These are phyloP conservation scores for Stegodyphus mimosarum DNA, from an alignment of 1,140 invertebrate species.

Conservation along the genomic window DNA sequence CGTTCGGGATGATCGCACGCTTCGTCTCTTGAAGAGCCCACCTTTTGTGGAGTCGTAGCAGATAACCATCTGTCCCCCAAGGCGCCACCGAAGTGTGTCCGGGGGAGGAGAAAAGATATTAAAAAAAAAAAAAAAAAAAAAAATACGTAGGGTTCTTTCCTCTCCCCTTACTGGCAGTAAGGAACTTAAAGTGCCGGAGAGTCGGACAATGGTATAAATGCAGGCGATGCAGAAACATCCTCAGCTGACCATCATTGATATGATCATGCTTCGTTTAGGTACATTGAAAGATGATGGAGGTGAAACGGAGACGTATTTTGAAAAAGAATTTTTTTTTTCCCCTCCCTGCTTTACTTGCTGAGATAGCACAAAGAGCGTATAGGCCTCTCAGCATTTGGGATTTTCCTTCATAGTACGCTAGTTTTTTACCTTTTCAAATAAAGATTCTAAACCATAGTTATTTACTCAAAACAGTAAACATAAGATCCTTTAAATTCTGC, in stretches of 20 bases:
- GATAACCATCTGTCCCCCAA: background rate
- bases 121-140: background rate
- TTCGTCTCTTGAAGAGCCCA: too few species aligned
- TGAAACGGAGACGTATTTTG: background rate
- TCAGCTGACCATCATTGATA: slow-evolving; percentile 26
- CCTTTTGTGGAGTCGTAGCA: too few species aligned
- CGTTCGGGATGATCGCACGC: too few species aligned
- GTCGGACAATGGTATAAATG: slow-evolving; percentile 44
- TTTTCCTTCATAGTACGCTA: too few species aligned
- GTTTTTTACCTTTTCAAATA: too few species aligned
- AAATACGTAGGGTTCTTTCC: background rate
- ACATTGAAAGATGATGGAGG: slow-evolving; percentile 7
- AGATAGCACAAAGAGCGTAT: too few species aligned
- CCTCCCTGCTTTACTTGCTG: too few species aligned
- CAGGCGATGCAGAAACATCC: slow-evolving; percentile 44
- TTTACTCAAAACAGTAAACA: too few species aligned
- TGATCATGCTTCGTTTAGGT: slow-evolving; percentile 43
- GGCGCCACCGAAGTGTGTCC: slow-evolving; percentile 42
- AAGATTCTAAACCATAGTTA: too few species aligned
- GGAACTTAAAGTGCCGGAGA: background rate
- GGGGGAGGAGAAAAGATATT: slow-evolving; percentile 1
- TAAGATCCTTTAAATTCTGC: too few species aligned
- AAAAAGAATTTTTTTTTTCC: background rate
- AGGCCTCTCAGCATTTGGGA: too few species aligned
- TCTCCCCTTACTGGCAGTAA: background rate